Conservation (phyloP, 2,797 vertebrate species). For the Mallotus villosus region DNA sequence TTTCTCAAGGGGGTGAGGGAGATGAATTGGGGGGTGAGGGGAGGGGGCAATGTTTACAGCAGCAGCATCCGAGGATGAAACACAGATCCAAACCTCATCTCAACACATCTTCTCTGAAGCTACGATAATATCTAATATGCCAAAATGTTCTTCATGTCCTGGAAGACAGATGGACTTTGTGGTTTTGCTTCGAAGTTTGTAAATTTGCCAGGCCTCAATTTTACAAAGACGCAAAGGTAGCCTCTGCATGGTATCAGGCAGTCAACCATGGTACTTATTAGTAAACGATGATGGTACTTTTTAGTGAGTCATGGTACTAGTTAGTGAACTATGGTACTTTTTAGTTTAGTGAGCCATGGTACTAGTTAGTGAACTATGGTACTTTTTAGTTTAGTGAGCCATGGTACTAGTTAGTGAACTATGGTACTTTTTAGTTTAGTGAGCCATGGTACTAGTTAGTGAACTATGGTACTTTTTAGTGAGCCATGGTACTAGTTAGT, state of each 20-base stretch:
- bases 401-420: constrained; percentile 4
- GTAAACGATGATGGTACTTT: background rate
- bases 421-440: constrained; percentile 27
- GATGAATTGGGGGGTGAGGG: no score
- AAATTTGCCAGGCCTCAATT: constrained; percentile 38
- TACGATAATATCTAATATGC: background rate
- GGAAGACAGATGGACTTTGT: background rate
- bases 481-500: constrained; percentile 14
- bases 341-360: constrained; percentile 30
- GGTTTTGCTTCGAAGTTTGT: background rate
- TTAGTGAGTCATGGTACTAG: constrained; percentile 24
- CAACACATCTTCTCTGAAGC: constrained; percentile 39
- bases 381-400: constrained; percentile 31
- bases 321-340: constrained; percentile 11
- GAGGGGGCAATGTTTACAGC: constrained; percentile 45
- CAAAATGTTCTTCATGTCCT: background rate
- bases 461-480: constrained; percentile 20
- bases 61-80: constrained; percentile 52
- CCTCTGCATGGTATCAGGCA: constrained; percentile 11
- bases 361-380: constrained; percentile 5
- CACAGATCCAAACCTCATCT: constrained; percentile 36
- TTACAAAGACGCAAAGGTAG: constrained; percentile 27
- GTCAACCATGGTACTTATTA: background rate
- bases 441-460: constrained; percentile 14
- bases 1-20: no score